Evolutionary conservation across 2,797 vertebrate genomes (phyloP), one percentile per base, ranked within the genome.

Genomic region (Xenops minutus): DNA sequence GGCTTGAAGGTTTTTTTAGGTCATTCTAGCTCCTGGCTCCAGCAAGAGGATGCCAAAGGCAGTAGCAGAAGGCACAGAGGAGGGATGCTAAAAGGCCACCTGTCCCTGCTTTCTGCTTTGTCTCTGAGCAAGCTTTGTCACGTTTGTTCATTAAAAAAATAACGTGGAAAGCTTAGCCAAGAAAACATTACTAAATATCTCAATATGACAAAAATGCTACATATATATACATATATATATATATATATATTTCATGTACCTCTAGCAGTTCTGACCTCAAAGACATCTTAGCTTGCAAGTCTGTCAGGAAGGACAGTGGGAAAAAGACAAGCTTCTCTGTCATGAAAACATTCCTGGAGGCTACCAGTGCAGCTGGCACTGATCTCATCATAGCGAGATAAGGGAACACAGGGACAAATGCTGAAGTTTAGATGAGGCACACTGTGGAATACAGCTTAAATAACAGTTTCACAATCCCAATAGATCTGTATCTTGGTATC

Each of bases 1-100:
- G 8, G 14, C 3, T 17, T 66, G 39, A 73, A 52, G 71, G 87
- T 24, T 83, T 85, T 69, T n/a, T 82, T 52, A 93, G 84, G 91
- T 94, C 72, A 67, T 20, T 21, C 52, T 51, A 79, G 61, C 68
- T 86, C 46, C 73, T 86, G 95, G 61, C 69, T 92, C 30, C 51
- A 61, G 36, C 66, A 87, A 64, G n/a, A 92, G 51, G 39, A 71
- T 63, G 52, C 82, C 84, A 73, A 59, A 73, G 52, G 59, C 67
- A 93, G 59, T 8, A 89, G 64, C 92, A 96, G 92, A 91, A 96
- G 95, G 91, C 71, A 85, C 26, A 79, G 44, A 59, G 74, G 43
- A 79, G 19, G 36, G 87, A 71, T 76, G 34, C 56, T 91, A 67
- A 85, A 81, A 82, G 41, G 75, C 92, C 92, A 93, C 67, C 89